These are phyloP conservation scores for Pipistrellus pygmaeus DNA, from an alignment of 2,797 vertebrate genomes.

Conservation along the genomic window DNA sequence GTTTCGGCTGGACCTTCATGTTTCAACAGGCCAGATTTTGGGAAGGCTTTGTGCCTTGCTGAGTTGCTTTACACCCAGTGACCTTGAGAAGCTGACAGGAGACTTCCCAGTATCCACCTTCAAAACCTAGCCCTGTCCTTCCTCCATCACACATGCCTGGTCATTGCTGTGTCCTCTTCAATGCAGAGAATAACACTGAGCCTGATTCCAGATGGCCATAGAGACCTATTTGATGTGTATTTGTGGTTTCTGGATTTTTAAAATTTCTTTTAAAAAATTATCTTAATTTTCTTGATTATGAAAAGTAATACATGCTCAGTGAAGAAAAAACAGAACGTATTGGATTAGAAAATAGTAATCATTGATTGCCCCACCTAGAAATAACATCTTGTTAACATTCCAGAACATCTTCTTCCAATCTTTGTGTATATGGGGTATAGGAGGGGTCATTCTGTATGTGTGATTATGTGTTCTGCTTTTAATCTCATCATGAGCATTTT, in stretches of 20 bases:
- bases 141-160: not conserved
- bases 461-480: slow-evolving; percentile 27
- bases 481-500: slow-evolving; percentile 28
- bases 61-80: not conserved
- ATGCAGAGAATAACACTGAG: not conserved
- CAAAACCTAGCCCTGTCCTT: not conserved
- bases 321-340: not conserved
- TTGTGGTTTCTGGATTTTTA: not conserved
- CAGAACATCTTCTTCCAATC: slow-evolving; percentile 23
- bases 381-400: not conserved
- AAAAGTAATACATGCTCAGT: not conserved
- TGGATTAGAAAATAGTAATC: slow-evolving; percentile 44
- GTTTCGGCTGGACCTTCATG: not conserved
- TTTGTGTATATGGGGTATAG: not conserved
- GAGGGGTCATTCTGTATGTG: not conserved
- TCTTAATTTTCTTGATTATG: slow-evolving; percentile 45
- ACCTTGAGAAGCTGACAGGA: not conserved
- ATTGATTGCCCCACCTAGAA: not conserved
- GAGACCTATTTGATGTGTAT: not conserved
- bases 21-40: not conserved
- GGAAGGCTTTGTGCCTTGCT: not conserved
- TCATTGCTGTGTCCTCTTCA: not conserved
- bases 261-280: not conserved
- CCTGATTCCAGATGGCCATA: not conserved
- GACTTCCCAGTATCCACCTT: not conserved